These are phyloP conservation scores for Aurelia coerulea DNA, from an alignment of 30 jellyfish, hydroid and myxozoan species.

Conservation along the genomic window DNA sequence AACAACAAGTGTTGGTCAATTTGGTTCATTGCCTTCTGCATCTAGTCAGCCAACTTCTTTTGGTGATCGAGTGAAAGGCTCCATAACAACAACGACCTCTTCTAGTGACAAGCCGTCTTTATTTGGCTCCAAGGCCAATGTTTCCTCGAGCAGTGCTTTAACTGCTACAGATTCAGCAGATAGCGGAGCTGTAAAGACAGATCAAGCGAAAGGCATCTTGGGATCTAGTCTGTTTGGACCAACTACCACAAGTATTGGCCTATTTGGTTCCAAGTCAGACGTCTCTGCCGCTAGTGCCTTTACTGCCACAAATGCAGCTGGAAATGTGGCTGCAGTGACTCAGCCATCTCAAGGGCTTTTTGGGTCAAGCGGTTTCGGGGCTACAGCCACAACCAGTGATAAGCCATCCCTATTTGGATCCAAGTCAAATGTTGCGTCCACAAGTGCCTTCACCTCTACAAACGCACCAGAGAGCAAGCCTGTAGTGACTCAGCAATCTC, in stretches of 20 bases:
- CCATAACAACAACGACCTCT: too few species aligned
- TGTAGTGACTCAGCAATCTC: neutral
- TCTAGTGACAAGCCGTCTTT: too few species aligned
- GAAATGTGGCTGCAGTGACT: neutral
- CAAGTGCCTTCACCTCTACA: too few species aligned
- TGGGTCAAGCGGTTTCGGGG: constrained; percentile 38
- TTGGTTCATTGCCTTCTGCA: too few species aligned
- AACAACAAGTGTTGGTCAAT: neutral
- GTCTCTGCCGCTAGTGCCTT: constrained; percentile 50
- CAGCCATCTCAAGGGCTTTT: constrained; percentile 37
- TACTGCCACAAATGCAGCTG: constrained; percentile 26
- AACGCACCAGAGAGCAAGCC: too few species aligned
- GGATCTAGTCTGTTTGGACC: constrained; percentile 63
- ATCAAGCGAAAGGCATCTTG: neutral
- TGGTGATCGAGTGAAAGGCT: neutral
- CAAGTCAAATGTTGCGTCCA: neutral
- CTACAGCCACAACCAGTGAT: neutral
- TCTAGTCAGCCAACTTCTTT: neutral
- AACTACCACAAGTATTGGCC: constrained; percentile 24
- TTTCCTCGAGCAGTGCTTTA: neutral
- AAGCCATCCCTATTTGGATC: constrained; percentile 8
- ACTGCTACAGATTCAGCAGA: neutral
- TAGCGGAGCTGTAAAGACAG: neutral
- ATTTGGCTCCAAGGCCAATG: too few species aligned
- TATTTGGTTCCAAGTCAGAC: constrained; percentile 35